Evolutionary conservation across 2,888 invertebrate species (phyloP).

Genomic region (Sinopyrophorus schimmeli): DNA sequence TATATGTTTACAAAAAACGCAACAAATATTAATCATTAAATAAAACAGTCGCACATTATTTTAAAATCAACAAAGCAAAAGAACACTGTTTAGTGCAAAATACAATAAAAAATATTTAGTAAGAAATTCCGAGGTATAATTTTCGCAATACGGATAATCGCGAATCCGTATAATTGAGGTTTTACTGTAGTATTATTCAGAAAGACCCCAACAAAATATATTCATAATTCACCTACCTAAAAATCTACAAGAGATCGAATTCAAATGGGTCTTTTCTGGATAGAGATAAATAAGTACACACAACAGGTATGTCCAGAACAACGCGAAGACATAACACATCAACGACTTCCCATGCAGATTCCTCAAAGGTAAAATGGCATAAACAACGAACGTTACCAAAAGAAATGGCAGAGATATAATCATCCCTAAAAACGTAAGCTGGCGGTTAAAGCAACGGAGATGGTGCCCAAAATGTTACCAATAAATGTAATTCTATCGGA

Average conservation of each 20-base stretch:
- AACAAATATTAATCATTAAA: no score
- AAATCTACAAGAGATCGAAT: not conserved
- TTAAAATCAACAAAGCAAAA: no score
- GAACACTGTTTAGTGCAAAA: no score
- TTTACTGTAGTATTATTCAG: no score
- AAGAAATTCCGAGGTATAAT: no score
- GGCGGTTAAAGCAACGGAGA: not conserved
- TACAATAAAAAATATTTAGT: not conserved
- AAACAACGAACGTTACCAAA: constrained; percentile 7
- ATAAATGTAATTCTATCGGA: constrained; percentile 4
- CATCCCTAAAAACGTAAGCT: constrained; percentile 14
- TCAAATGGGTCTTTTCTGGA: not conserved
- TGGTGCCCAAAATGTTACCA: not conserved
- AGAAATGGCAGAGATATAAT: constrained; percentile 14
- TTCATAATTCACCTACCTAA: constrained; percentile 2
- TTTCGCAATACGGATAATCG: no score
- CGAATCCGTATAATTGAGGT: no score
- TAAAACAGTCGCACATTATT: no score
- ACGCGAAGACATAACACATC: constrained; percentile 12
- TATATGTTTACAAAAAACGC: no score
- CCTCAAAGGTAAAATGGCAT: constrained; percentile 8
- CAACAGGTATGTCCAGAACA: constrained; percentile 8
- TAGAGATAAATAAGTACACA: not conserved
- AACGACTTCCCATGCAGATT: constrained; percentile 10
- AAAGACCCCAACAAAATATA: not conserved